Evolutionary conservation across 2,797 vertebrate genomes (phyloP).

Genomic region (Psittacula echo): DNA sequence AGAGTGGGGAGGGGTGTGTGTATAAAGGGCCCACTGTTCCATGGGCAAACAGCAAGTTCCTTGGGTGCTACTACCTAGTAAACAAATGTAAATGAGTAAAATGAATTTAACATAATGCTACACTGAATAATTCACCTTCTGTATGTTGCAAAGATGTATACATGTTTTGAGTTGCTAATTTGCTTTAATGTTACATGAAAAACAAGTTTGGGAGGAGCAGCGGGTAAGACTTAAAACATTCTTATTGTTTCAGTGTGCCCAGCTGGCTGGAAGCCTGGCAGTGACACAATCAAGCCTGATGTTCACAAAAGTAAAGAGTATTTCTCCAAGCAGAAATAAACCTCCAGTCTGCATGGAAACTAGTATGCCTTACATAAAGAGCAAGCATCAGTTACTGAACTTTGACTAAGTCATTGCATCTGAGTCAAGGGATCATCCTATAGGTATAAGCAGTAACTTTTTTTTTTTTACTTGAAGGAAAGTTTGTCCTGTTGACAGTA

Average conservation of each 20-base stretch:
- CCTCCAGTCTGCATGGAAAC: constrained; percentile 3
- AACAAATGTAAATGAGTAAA: not conserved
- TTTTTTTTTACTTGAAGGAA: constrained; percentile 67
- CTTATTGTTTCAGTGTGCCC: constrained; percentile 90
- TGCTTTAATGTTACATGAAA: not conserved
- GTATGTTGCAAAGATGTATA: not conserved
- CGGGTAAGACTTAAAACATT: not conserved
- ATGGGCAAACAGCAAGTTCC: not conserved
- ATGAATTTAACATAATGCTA: not conserved
- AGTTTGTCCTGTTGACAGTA: constrained; percentile 47
- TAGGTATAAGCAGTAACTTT: constrained; percentile 51
- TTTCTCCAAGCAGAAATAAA: constrained; percentile 93
- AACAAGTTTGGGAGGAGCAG: not conserved
- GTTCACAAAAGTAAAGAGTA: constrained; percentile 95
- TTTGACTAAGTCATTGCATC: constrained; percentile 57
- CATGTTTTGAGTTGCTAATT: not conserved
- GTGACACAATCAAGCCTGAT: constrained; percentile 97
- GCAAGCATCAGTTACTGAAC: constrained; percentile 60
- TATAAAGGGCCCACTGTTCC: not conserved
- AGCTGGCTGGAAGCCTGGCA: constrained; percentile 97
- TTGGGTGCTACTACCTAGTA: not conserved
- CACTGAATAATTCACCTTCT: not conserved
- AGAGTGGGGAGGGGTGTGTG: not conserved
- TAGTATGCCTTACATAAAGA: constrained; percentile 62
- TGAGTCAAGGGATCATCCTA: constrained; percentile 53